These are phyloP conservation scores for Gymnogyps californianus DNA, from an alignment of 2,113 vertebrate species.

Conservation along the genomic window DNA sequence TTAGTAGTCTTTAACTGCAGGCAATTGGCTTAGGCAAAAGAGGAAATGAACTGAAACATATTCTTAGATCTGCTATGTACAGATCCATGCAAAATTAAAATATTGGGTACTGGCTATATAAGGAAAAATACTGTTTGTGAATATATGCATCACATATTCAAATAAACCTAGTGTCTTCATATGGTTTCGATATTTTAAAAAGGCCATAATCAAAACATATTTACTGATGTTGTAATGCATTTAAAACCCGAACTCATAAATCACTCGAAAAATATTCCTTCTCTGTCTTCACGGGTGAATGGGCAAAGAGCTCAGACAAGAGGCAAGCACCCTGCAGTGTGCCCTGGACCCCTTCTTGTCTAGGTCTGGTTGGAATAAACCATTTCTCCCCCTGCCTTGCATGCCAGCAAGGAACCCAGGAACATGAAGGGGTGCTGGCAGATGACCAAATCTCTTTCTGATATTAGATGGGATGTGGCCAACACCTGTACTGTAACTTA, in stretches of 20 bases:
- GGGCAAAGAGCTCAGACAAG: neutral
- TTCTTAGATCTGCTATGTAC: neutral
- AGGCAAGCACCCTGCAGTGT: neutral
- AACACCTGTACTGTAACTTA: neutral
- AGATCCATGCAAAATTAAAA: neutral
- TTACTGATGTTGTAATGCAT: neutral
- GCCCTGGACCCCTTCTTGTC: neutral
- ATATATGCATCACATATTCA: neutral
- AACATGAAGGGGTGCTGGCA: neutral
- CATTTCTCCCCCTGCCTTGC: neutral
- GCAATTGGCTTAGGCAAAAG: neutral
- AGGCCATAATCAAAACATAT: neutral
- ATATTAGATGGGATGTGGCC: neutral
- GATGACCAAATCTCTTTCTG: neutral
- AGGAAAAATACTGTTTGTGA: neutral
- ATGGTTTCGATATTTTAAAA: neutral
- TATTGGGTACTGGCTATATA: neutral
- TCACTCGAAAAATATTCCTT: neutral
- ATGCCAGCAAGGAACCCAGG: neutral
- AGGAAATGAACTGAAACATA: conserved; percentile 8
- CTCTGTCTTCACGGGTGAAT: neutral
- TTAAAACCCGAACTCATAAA: neutral
- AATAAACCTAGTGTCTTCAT: neutral
- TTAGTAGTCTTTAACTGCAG: conserved; percentile 12
- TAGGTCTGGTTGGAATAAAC: neutral